These are phyloP conservation scores for Pseudanteris insignis DNA, from an alignment of 2,888 invertebrate genomes.

Conservation along the genomic window DNA sequence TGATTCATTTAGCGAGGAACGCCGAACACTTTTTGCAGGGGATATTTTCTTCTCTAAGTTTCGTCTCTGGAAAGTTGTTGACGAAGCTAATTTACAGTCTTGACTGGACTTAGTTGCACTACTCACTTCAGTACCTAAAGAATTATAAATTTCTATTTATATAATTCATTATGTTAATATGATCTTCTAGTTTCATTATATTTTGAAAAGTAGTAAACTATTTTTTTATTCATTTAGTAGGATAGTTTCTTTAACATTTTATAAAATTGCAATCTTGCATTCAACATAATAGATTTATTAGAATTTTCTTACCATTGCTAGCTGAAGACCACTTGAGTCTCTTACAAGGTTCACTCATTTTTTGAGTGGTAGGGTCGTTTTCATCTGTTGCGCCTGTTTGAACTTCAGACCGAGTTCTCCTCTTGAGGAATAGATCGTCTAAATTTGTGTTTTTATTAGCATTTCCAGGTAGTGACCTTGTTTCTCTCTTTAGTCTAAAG, in stretches of 20 bases:
- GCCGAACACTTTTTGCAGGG: conserved; percentile 58
- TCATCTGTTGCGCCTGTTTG: conserved; percentile 62
- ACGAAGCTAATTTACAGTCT: conserved; percentile 56
- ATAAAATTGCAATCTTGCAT: neutral
- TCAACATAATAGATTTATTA: conserved; percentile 1
- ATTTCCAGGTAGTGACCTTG: conserved; percentile 26
- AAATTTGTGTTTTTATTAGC: conserved; percentile 10
- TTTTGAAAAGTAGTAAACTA: too few relatives aligned
- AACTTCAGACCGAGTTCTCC: conserved; percentile 61
- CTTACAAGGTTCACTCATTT: conserved; percentile 47
- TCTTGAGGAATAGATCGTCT: conserved; percentile 52
- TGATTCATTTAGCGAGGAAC: conserved; percentile 60
- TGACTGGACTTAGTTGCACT: conserved; percentile 31
- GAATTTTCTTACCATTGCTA: conserved; percentile 41
- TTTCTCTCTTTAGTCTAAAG: conserved; percentile 22
- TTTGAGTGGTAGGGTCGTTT: conserved; percentile 64
- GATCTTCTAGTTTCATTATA: too few relatives aligned
- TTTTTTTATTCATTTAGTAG: too few relatives aligned
- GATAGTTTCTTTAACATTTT: too few relatives aligned
- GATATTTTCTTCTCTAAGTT: conserved; percentile 62
- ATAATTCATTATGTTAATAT: too few relatives aligned
- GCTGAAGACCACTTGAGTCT: conserved; percentile 51
- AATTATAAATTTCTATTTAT: too few relatives aligned
- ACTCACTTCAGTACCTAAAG: conserved; percentile 36
- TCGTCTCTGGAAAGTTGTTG: conserved; percentile 59